Evolutionary conservation across 1,140 invertebrate species (phyloP), one percentile per base, ranked within the genome.

Genomic region (Coboldia fuscipes): DNA sequence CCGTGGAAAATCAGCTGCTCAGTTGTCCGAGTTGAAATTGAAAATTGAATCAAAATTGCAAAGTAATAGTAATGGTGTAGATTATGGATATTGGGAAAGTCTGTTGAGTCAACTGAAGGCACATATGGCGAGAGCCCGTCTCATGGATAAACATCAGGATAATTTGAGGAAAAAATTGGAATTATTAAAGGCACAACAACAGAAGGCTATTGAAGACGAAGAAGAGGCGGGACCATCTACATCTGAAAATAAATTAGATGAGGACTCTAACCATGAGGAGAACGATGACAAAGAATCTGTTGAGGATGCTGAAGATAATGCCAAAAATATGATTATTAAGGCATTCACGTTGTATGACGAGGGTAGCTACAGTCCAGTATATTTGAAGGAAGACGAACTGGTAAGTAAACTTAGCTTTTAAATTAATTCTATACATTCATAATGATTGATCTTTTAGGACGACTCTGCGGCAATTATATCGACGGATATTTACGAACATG

Each of bases 51-150:
- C 64, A 7, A 98, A 97, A 63, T 82, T 94, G 21, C 65, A 61
- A 41, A 70, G 72, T 1, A 71, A 80, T 34, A 70, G 73, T 28
- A 85, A 90, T 52, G 90, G 89, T 22, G 74, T 96, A 27, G 93
- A 99, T 61, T 80, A 97, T 39, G 84, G 82, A 31, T 97, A 96
- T 57, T 98, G 92, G 90, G 92, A 97, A 60, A 85, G 81, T 30
- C 57, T 97, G 29, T 62, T 94, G 7, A 84, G 82, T 24, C 80
- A 94, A 54, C 60, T 97, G 3, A 92, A 88, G 69, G 90, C 90
- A 4, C 85, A 96, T 55, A 92, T 93, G 72, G 89, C 94, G 0
- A 68, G 86, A 42, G 86, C 88, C 4, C 61, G 92, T 23, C 63
- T 98, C 2, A 63, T 85, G 38, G 90, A 97, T 60, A 60, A 82